Evolutionary conservation across 2,888 invertebrate species (phyloP), one percentile per base, ranked within the genome.

Genomic region (Ophion slaviceki): DNA sequence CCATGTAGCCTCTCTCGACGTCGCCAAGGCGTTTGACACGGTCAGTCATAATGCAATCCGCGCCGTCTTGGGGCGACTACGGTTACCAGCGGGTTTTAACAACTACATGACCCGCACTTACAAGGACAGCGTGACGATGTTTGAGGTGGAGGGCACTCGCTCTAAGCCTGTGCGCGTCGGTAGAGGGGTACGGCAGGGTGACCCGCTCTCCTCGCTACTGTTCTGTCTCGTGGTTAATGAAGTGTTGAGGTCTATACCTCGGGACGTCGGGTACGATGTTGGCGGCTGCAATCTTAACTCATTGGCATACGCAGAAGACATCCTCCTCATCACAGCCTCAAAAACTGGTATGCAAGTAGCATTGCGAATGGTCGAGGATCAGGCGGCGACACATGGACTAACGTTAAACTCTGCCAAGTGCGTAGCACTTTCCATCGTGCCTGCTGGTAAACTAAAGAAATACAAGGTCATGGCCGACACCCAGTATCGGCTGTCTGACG

Each of bases 11-110:
- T 91, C 92, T 61, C 88, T 94, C 36, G 94, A 94, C 87, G 92
- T 94, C 45, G 90, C 93, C 17, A 94, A 94, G 88, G 94, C 94
- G 5, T 94, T 94, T 86, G 94, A 94, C 85, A 92, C 89, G 0
- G 90, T 93, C 77, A 90, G 91, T 20, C 92, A 92, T 71, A 59
- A 80, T 20, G 92, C 91, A 1, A 87, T 94, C 1, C 72, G 87
- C 53, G 88, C 87, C 2, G 89, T 92, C 67, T 89, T 94, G 78
- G 84, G 88, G 32, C 84, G 84, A 6, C 88, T 91, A 53, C 94
- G 93, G 6, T 83, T 94, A 36, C 94, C 93, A 2, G 36, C 14
- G 77, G 59, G 53, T 36, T 67, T 67, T 36, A 36, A 40, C 66
- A 57, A 0, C 36, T 77, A 77, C 11, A 59, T 24, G 66, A 2